Conservation (phyloP, 2,113 vertebrate species). For the Ploceus nigricollis region DNA sequence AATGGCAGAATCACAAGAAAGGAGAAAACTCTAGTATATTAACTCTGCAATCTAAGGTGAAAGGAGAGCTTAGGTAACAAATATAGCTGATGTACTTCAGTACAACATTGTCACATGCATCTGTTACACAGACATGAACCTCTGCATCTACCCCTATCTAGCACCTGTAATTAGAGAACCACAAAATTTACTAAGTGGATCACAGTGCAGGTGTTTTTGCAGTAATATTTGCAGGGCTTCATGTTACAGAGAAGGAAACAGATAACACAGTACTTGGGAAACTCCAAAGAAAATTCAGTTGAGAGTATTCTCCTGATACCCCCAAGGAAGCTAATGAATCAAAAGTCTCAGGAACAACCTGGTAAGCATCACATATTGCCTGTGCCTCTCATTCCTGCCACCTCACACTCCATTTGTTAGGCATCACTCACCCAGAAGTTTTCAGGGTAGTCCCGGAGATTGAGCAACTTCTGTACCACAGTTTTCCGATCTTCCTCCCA, state of each 20-base stretch:
- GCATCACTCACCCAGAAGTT: slow-evolving; percentile 82
- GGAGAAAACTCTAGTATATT: background rate
- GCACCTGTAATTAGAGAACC: background rate
- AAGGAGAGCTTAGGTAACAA: background rate
- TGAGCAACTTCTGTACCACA: slow-evolving; percentile 80
- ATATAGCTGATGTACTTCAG: background rate
- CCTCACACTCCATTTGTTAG: background rate
- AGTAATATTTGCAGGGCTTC: background rate
- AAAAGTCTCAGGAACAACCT: background rate
- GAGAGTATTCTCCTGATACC: background rate
- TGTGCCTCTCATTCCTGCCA: background rate
- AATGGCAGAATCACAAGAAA: background rate
- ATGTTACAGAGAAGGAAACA: background rate
- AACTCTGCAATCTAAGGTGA: background rate
- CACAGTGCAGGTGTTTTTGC: background rate
- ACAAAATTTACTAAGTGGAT: background rate
- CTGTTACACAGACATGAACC: background rate
- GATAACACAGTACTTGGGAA: background rate
- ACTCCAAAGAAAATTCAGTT: background rate
- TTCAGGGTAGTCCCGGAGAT: slow-evolving; percentile 89
- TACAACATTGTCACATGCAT: background rate
- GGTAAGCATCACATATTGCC: background rate
- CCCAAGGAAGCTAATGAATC: background rate
- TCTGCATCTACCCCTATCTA: background rate
- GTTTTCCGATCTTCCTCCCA: slow-evolving; percentile 93